Evolutionary conservation across 2,797 vertebrate genomes (phyloP).

Genomic region (Lacerta viridis): DNA sequence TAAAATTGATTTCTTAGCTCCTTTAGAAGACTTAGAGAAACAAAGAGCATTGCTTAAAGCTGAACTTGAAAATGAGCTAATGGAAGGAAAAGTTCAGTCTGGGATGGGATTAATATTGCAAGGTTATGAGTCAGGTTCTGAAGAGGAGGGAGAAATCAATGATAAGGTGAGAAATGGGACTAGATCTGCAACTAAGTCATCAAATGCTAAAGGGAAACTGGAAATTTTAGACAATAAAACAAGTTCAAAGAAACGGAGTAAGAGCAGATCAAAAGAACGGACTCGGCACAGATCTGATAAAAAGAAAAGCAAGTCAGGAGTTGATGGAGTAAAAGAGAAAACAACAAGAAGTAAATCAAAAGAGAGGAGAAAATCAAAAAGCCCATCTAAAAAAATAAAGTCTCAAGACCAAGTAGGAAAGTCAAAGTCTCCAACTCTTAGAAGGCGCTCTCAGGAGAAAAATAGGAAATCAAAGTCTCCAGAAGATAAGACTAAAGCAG

Average conservation of each 20-base stretch:
- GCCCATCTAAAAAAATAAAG: constrained; percentile 85
- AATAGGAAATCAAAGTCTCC: constrained; percentile 82
- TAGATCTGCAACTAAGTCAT: constrained; percentile 83
- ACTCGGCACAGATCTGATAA: constrained; percentile 90
- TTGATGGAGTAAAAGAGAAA: constrained; percentile 83
- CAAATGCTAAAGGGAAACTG: constrained; percentile 85
- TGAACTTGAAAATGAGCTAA: constrained; percentile 97
- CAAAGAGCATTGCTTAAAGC: constrained; percentile 98
- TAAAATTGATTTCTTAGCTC: constrained; percentile 92
- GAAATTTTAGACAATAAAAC: constrained; percentile 90
- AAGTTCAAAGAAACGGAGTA: constrained; percentile 88
- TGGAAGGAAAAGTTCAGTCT: constrained; percentile 91
- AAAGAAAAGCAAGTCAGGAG: constrained; percentile 86
- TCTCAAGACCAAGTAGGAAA: constrained; percentile 89
- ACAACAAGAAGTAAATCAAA: constrained; percentile 90
- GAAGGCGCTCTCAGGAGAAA: constrained; percentile 84
- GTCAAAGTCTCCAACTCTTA: constrained; percentile 88
- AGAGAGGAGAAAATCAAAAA: constrained; percentile 89
- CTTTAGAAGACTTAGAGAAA: constrained; percentile 98
- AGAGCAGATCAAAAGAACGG: constrained; percentile 91
- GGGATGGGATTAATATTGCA: constrained; percentile 98
- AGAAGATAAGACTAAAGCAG: constrained; percentile 83
- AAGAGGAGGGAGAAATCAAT: constrained; percentile 93
- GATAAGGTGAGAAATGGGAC: constrained; percentile 92
- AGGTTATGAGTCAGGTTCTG: constrained; percentile 97